A percentile compares a stretch with the other conserved stretches of the same genome.
Evolutionary conservation across 2,797 vertebrate species (phyloP).

Genomic region (Poeciliopsis infans): DNA sequence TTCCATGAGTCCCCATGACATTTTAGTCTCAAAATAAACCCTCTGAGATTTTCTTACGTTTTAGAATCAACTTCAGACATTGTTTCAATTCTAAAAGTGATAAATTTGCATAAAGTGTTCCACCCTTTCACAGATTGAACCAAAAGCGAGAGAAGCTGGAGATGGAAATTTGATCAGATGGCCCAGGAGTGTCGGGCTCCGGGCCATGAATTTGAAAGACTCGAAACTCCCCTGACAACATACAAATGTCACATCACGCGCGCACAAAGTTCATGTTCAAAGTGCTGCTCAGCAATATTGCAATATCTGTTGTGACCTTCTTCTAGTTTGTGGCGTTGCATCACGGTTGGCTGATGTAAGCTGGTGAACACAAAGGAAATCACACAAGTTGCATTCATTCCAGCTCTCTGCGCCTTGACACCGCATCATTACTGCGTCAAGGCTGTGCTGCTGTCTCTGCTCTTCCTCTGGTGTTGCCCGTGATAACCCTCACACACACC

Average conservation of each 20-base stretch:
- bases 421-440: slow-evolving; percentile 36
- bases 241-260: slow-evolving; percentile 50
- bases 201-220: slow-evolving; percentile 11
- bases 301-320: slow-evolving; percentile 37
- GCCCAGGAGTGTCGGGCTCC: slow-evolving; percentile 6
- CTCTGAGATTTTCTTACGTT: background rate
- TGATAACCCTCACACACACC: slow-evolving; percentile 29
- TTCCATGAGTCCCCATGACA: background rate
- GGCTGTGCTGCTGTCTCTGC: slow-evolving; percentile 29
- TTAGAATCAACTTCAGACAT: background rate
- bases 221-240: slow-evolving; percentile 30
- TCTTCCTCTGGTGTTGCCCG: slow-evolving; percentile 32
- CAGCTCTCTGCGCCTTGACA: slow-evolving; percentile 6
- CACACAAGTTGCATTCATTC: slow-evolving; percentile 18
- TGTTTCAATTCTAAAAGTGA: background rate
- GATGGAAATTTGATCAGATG: slow-evolving; percentile 21
- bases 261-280: slow-evolving; percentile 50
- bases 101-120: background rate
- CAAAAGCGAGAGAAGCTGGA: slow-evolving; percentile 17
- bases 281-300: slow-evolving; percentile 37
- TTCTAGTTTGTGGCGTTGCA: slow-evolving; percentile 51
- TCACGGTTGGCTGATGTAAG: slow-evolving; percentile 70
- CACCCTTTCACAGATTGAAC: background rate
- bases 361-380: slow-evolving; percentile 52
- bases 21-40: background rate